Conservation (phyloP, 2,113 vertebrate genomes). For the Xiphophorus hellerii region DNA sequence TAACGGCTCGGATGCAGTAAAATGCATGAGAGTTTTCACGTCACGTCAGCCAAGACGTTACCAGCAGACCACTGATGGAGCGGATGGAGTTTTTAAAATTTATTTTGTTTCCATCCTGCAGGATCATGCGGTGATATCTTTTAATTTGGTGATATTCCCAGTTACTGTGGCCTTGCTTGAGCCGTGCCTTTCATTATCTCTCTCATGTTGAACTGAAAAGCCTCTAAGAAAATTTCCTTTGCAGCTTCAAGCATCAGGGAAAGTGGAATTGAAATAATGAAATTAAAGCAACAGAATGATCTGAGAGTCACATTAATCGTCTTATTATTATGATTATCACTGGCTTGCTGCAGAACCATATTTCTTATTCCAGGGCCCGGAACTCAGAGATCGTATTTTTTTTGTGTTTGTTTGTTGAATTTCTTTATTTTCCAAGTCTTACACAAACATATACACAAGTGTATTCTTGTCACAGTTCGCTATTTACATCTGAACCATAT, state of each 20-base stretch:
- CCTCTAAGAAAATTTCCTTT: not conserved
- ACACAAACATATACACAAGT: too few relatives aligned
- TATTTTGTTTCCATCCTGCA: conserved; percentile 1
- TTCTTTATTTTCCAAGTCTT: too few relatives aligned
- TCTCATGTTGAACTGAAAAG: too few relatives aligned
- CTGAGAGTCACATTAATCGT: not conserved
- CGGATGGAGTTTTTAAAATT: too few relatives aligned
- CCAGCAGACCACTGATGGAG: too few relatives aligned
- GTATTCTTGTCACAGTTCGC: too few relatives aligned
- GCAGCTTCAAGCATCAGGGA: not conserved
- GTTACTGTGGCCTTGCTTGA: too few relatives aligned
- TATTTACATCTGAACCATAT: too few relatives aligned
- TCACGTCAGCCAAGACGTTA: too few relatives aligned
- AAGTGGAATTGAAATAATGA: too few relatives aligned
- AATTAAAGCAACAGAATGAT: not conserved
- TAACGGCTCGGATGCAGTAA: too few relatives aligned
- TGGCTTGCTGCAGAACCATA: conserved; percentile 6
- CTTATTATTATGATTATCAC: not conserved
- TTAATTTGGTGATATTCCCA: not conserved
- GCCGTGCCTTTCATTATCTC: not conserved
- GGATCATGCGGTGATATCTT: conserved; percentile 11
- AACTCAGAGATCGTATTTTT: conserved; percentile 1
- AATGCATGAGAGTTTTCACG: too few relatives aligned
- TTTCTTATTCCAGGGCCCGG: conserved; percentile 18
- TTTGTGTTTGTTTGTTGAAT: not conserved